Percentiles rank a stretch among this genome's conserved stretches.
These are phyloP conservation scores for Phyto melanocephala DNA, from an alignment of 2,888 invertebrate species.

Conservation along the genomic window DNA sequence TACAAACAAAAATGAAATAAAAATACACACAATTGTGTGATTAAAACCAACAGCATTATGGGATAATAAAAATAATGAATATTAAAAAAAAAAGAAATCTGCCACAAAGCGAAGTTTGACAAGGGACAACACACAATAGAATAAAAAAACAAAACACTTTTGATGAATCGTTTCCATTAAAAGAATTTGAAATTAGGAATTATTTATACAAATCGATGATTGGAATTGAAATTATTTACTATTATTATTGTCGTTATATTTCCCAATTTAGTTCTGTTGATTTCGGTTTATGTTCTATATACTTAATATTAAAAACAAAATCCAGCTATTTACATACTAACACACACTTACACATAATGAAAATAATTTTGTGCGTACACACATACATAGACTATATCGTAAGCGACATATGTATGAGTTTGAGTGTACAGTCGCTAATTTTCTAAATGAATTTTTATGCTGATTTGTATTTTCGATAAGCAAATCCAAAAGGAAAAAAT, in stretches of 20 bases:
- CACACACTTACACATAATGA: neutral
- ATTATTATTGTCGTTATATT: neutral
- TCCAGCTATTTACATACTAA: conserved; percentile 2
- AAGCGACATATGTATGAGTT: neutral
- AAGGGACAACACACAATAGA: neutral
- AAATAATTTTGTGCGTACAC: neutral
- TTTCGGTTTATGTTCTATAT: conserved; percentile 26
- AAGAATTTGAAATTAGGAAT: neutral
- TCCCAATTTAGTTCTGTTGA: neutral
- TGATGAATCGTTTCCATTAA: neutral
- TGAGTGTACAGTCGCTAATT: conserved; percentile 49
- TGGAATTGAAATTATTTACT: conserved; percentile 12
- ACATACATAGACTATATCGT: neutral
- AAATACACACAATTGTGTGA: neutral
- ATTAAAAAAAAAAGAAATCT: neutral
- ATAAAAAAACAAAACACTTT: neutral
- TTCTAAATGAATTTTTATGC: conserved; percentile 58
- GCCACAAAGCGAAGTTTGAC: neutral
- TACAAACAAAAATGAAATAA: conserved; percentile 3
- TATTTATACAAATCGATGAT: conserved; percentile 7
- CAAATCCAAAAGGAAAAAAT: conserved; percentile 16
- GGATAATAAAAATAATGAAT: neutral
- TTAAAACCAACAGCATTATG: conserved; percentile 7
- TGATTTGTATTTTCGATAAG: conserved; percentile 60
- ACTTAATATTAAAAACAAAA: too few relatives aligned